These are phyloP conservation scores for Nymphalis io DNA, from an alignment of 1,140 invertebrate species.

Conservation along the genomic window DNA sequence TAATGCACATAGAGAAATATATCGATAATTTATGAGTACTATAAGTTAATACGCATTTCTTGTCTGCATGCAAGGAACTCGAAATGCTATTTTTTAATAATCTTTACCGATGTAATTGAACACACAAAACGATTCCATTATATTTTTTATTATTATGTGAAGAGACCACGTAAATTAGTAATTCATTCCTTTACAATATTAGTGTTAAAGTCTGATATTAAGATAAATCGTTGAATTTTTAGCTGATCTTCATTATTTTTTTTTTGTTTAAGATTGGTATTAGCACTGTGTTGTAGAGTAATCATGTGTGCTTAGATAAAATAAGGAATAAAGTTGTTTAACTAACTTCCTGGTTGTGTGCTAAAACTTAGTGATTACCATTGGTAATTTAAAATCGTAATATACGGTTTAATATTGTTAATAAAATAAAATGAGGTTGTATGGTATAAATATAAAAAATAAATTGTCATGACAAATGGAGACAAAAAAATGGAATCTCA, in stretches of 20 bases:
- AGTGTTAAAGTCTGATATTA: slow-evolving; percentile 54
- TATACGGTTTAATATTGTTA: slow-evolving; percentile 25
- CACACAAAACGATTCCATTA: slow-evolving; percentile 20
- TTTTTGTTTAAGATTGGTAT: slow-evolving; percentile 44
- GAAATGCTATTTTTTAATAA: slow-evolving; percentile 29
- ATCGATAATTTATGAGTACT: slow-evolving; percentile 39
- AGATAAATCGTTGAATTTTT: slow-evolving; percentile 48
- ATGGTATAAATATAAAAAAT: slow-evolving; percentile 20
- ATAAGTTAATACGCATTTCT: slow-evolving; percentile 25
- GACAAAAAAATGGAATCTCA: slow-evolving; percentile 56
- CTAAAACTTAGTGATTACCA: slow-evolving; percentile 56
- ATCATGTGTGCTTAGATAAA: slow-evolving; percentile 59
- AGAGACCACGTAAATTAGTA: slow-evolving; percentile 27
- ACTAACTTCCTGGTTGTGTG: slow-evolving; percentile 75
- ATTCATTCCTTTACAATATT: slow-evolving; percentile 53
- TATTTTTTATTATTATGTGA: slow-evolving; percentile 34
- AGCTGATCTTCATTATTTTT: slow-evolving; percentile 49
- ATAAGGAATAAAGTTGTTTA: slow-evolving; percentile 61
- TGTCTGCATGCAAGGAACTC: slow-evolving; percentile 8
- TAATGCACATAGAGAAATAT: slow-evolving; percentile 33
- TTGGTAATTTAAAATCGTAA: slow-evolving; percentile 31
- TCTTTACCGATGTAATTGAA: slow-evolving; percentile 24
- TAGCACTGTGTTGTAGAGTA: slow-evolving; percentile 51
- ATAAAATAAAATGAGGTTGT: slow-evolving; percentile 33
- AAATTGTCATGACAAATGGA: slow-evolving; percentile 42